These are phyloP conservation scores for Eciton burchellii DNA, from an alignment of 1,140 invertebrate species.

Conservation along the genomic window DNA sequence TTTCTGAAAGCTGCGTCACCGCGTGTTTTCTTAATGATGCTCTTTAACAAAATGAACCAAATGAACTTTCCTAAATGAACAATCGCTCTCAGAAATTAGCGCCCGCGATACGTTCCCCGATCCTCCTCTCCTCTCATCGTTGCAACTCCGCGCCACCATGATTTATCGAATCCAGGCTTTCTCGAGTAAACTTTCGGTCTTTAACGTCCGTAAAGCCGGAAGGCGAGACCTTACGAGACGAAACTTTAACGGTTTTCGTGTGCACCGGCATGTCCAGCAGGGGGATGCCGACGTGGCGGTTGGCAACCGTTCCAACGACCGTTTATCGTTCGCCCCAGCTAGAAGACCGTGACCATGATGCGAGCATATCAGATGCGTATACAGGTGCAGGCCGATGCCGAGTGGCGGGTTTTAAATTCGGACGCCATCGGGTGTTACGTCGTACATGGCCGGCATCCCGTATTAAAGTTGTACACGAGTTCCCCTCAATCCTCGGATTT, in stretches of 20 bases:
- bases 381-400: background rate
- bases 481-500: conserved; percentile 34
- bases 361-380: conserved; percentile 18
- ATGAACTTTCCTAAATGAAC: no score
- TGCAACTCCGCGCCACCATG: background rate
- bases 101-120: background rate
- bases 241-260: conserved; percentile 56
- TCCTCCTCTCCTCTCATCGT: background rate
- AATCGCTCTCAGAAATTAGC: no score
- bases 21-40: no score
- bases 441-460: background rate
- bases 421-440: background rate
- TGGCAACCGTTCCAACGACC: conserved; percentile 49
- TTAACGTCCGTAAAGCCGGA: background rate
- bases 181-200: conserved; percentile 3
- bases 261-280: conserved; percentile 45
- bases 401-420: conserved; percentile 15
- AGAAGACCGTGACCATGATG: conserved; percentile 26
- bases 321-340: conserved; percentile 44
- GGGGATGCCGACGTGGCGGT: conserved; percentile 35
- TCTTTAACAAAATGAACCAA: no score
- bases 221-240: conserved; percentile 23
- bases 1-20: background rate
- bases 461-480: conserved; percentile 15
- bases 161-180: background rate